Conservation (phyloP, 1,140 invertebrate species). For the Spodoptera litura region DNA sequence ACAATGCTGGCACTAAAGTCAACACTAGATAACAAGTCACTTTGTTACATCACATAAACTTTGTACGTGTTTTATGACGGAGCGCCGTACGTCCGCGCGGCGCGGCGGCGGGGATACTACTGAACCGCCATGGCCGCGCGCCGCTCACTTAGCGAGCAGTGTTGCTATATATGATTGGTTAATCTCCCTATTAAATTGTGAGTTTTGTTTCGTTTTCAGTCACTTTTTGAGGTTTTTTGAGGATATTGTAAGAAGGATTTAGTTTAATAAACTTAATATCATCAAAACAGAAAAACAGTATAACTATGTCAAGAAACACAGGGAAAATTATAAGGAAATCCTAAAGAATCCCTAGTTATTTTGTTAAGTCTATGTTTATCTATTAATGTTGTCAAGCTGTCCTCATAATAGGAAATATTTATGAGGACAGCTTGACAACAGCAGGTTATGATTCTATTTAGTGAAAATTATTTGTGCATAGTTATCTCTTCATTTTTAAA, state of each 20-base stretch:
- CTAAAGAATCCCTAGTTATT: too few relatives aligned
- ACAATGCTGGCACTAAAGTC: constrained; percentile 62
- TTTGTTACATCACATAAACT: constrained; percentile 58
- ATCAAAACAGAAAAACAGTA: too few relatives aligned
- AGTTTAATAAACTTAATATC: too few relatives aligned
- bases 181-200: background rate
- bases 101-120: constrained; percentile 50
- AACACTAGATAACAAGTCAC: constrained; percentile 57
- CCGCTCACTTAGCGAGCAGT: constrained; percentile 68
- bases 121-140: constrained; percentile 64
- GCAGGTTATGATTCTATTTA: too few relatives aligned
- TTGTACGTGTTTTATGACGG: constrained; percentile 40
- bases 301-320: background rate
- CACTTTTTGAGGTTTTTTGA: background rate
- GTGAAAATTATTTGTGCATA: too few relatives aligned
- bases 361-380: too few relatives aligned
- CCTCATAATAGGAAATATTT: too few relatives aligned
- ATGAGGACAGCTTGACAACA: too few relatives aligned
- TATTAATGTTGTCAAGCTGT: too few relatives aligned
- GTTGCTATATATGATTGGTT: constrained; percentile 53
- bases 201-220: background rate
- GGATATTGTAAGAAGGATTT: too few relatives aligned
- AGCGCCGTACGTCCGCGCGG: constrained; percentile 32
- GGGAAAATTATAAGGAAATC: too few relatives aligned
- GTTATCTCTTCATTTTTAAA: too few relatives aligned